Base-by-base conservation (phyloP, 2,113 vertebrate genomes). In the Cricetomys ansorgei region DNA sequence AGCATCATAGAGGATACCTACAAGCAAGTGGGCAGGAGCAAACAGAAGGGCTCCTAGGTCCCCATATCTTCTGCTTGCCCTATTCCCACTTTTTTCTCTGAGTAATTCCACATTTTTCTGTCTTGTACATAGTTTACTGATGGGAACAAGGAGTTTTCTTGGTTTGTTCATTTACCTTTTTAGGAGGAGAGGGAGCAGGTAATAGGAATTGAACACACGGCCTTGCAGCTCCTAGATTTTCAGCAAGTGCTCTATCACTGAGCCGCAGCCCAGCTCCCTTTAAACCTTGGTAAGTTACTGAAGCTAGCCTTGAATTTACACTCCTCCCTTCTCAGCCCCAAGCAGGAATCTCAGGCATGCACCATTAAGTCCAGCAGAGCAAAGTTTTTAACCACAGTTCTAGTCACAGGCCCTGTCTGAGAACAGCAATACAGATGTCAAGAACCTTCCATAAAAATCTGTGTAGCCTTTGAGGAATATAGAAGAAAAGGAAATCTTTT, bases 361-460 rank as follows among this genome's bases (percentile, higher is more conserved):
- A 72, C 25, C 50, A 19, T 16, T 40, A 72, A 15, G 48, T 19
- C 85, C 25, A 40, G 37, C 48, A 29, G 37, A 40, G 25, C 34
- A 50, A 50, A 31, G 43, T 90, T 94, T 85, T 91, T 57, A 94
- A 92, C 34, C 7, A 31, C 29, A 29, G 29, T 45, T 73, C 4
- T 88, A 87, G 69, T n/a, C 17, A 40, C 16, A 86, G 53, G 48
- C 88, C 31, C 90, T 93, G 23, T 9, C 43, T 16, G 87, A 96
- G 85, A 96, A 75, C 21, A 16, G 50, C 73, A 89, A 73, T 64
- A 48, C 31, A 76, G 40, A 79, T 89, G 73, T 96, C 64, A 76
- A 91, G 67, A 92, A 43, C n/a, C 88, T 94, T 94, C 50, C 43
- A 29, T 8, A 81, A 86, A 65, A 92, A 73, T 88, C 9, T 76